Conservation (phyloP, 2,797 vertebrate genomes). For the Sebastolobus altivelis region DNA sequence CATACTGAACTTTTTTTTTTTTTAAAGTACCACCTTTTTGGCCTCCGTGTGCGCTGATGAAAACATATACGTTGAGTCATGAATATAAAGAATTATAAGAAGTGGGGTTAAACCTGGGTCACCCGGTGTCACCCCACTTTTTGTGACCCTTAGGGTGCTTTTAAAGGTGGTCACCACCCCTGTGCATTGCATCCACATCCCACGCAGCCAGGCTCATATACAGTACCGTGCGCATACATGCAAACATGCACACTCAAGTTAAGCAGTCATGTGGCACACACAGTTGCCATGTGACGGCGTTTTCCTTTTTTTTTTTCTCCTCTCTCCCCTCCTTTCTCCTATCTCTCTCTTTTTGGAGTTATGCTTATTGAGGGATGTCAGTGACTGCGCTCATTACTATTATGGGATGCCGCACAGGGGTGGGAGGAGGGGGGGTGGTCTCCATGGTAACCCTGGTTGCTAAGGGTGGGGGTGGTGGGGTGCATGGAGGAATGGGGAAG, state of each 20-base stretch:
- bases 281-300: slow-evolving; percentile 84
- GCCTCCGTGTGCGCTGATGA: not conserved
- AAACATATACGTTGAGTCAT: slow-evolving; percentile 1
- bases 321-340: slow-evolving; percentile 52
- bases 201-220: slow-evolving; percentile 39
- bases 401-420: slow-evolving; percentile 85
- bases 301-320: slow-evolving; percentile 34
- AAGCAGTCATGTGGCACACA: slow-evolving; percentile 83
- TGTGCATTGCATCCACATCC: not conserved
- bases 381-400: slow-evolving; percentile 87
- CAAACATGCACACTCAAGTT: slow-evolving; percentile 80
- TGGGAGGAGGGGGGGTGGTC: slow-evolving; percentile 77
- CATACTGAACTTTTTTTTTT: slow-evolving; percentile 1
- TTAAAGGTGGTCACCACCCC: not conserved
- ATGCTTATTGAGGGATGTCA: slow-evolving; percentile 91
- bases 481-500: slow-evolving; percentile 87
- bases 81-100: not conserved
- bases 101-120: slow-evolving; percentile 17
- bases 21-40: not conserved
- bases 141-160: not conserved
- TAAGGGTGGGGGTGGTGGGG: slow-evolving; percentile 80
- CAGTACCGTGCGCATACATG: slow-evolving; percentile 69
- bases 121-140: slow-evolving; percentile 38
- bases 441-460: slow-evolving; percentile 85
- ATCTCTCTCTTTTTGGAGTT: slow-evolving; percentile 86